phyloP scores from a whole-genome alignment of 2,113 vertebrate genomes.

The Xerus inauris region DNA sequence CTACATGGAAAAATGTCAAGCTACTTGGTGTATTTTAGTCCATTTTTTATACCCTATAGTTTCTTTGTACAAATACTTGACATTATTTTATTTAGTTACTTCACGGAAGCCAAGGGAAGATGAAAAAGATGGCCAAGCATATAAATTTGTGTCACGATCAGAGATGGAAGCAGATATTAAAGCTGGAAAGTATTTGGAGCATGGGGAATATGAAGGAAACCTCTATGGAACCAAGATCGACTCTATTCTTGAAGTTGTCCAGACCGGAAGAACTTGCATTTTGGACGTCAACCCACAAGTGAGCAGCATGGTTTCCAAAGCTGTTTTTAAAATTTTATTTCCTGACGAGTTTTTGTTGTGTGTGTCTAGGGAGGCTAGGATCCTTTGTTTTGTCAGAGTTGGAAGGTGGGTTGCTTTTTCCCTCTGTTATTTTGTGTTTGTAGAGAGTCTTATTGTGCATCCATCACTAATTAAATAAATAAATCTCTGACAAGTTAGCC shows the following conservation, averaged over 20 bases:
- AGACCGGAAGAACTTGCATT: constrained; percentile 95
- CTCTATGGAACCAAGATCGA: constrained; percentile 99
- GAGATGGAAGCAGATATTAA: constrained; percentile 97
- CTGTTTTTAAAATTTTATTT: neutral
- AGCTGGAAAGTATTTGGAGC: constrained; percentile 95
- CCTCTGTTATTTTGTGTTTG: neutral
- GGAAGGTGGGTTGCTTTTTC: neutral
- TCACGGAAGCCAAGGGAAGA: constrained; percentile 95
- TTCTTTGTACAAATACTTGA: constrained; percentile 50
- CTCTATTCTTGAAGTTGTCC: constrained; percentile 97
- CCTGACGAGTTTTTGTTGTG: neutral
- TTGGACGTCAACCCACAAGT: constrained; percentile 99
- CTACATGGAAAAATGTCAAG: neutral
- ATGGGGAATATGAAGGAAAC: constrained; percentile 98
- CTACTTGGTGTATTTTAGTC: neutral
- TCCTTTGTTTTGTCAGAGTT: neutral
- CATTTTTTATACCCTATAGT: constrained; percentile 4
- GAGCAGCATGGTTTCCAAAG: constrained; percentile 23
- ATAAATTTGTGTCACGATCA: constrained; percentile 94
- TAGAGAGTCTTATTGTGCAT: neutral
- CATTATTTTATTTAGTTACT: constrained; percentile 89
- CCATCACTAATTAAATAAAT: neutral
- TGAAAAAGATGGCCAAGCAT: constrained; percentile 96
- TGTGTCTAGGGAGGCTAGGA: neutral
- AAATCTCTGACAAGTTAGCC: neutral